Conservation (phyloP, 2,797 vertebrate genomes). For the Mormyrus hasselquistii region DNA sequence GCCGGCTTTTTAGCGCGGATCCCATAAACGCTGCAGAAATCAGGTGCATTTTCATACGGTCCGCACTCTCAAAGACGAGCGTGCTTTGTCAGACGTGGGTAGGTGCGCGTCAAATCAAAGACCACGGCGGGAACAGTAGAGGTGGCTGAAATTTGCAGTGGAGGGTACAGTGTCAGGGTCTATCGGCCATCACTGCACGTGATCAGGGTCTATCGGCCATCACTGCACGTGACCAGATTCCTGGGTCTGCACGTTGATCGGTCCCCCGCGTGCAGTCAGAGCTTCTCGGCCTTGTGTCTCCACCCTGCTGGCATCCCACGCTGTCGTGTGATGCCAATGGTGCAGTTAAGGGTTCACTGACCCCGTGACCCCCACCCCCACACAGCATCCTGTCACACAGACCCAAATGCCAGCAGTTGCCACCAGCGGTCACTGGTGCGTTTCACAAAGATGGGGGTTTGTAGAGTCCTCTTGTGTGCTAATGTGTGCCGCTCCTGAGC, state of each 20-base stretch:
- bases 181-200: too few relatives aligned
- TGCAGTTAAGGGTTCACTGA: neutral
- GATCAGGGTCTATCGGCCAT: too few relatives aligned
- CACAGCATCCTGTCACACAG: neutral
- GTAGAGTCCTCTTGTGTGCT: constrained; percentile 8
- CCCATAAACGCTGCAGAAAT: neutral
- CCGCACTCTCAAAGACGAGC: neutral
- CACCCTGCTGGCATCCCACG: neutral
- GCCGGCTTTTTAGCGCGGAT: neutral
- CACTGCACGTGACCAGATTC: neutral
- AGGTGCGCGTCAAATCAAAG: neutral
- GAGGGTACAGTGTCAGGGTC: neutral
- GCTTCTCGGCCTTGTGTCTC: neutral
- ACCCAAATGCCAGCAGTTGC: neutral
- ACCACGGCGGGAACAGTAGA: neutral
- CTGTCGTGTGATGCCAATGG: neutral
- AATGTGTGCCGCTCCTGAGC: neutral
- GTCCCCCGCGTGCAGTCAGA: neutral
- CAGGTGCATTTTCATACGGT: neutral
- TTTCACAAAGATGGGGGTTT: neutral
- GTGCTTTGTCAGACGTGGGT: neutral
- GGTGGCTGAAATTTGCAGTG: neutral
- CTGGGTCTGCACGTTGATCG: neutral
- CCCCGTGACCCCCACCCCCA: neutral
- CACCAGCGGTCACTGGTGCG: neutral